A percentile compares a stretch with the other conserved stretches of the same genome.
Conservation (phyloP, 2,113 vertebrate species). For the Polypterus bichir region DNA sequence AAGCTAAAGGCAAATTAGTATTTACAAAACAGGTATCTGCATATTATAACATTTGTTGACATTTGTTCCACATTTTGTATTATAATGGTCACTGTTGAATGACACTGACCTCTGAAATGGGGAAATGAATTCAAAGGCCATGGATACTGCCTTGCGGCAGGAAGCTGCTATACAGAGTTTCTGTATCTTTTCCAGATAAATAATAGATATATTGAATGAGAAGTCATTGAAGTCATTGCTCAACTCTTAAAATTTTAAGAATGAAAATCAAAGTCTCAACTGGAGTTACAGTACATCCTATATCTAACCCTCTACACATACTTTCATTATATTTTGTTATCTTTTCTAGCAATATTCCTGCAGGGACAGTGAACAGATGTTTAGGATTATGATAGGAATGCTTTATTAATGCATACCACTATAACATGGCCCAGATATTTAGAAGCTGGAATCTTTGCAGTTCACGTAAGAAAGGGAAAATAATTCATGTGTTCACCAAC, state of each 20-base stretch:
- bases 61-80: constrained; percentile 4
- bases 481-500: constrained; percentile 22
- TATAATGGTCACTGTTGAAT: too few relatives aligned
- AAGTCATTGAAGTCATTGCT: too few relatives aligned
- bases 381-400: constrained; percentile 27
- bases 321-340: constrained; percentile 9
- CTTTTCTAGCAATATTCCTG: constrained; percentile 7
- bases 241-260: too few relatives aligned
- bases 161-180: too few relatives aligned
- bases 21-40: background rate
- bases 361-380: constrained; percentile 22
- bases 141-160: too few relatives aligned
- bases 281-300: constrained; percentile 1
- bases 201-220: too few relatives aligned
- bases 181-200: too few relatives aligned
- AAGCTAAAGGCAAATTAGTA: background rate
- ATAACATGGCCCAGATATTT: constrained; percentile 19
- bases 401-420: constrained; percentile 22
- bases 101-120: too few relatives aligned
- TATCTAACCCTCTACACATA: constrained; percentile 8
- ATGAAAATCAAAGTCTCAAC: too few relatives aligned
- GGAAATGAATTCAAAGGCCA: too few relatives aligned
- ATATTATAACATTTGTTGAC: background rate
- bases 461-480: constrained; percentile 5
- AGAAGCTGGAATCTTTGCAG: constrained; percentile 17